phyloP scores from a whole-genome alignment of 1,140 invertebrate species.

The Ips typographus region DNA sequence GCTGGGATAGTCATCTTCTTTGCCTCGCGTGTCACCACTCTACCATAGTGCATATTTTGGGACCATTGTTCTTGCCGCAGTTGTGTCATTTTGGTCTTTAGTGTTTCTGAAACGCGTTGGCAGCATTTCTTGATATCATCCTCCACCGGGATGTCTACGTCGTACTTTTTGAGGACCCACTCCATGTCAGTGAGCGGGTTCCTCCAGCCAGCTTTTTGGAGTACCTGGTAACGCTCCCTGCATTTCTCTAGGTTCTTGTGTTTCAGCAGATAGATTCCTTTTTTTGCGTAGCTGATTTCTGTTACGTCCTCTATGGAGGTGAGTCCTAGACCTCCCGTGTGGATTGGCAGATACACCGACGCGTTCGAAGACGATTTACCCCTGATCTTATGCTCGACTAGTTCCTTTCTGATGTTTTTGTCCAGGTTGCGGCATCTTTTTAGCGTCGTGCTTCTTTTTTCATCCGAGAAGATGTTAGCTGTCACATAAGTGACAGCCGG shows the following conservation, averaged over 20 bases:
- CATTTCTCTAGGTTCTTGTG: too few relatives aligned
- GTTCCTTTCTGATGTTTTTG: not conserved
- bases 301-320: not conserved
- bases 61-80: conserved; percentile 23
- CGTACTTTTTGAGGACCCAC: conserved; percentile 15
- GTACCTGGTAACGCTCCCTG: too few relatives aligned
- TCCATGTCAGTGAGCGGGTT: conserved; percentile 28
- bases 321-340: conserved; percentile 32
- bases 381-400: conserved; percentile 34
- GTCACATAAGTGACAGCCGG: not conserved
- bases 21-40: conserved; percentile 1
- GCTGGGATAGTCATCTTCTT: conserved; percentile 20
- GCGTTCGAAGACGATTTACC: conserved; percentile 29
- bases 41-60: conserved; percentile 26
- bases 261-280: conserved; percentile 9
- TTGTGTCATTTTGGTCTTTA: not conserved
- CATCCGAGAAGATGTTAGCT: not conserved
- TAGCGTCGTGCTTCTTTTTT: conserved; percentile 1
- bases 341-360: conserved; percentile 25
- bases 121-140: conserved; percentile 6
- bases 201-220: not conserved
- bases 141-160: not conserved
- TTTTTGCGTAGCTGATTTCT: conserved; percentile 23
- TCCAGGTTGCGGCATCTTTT: conserved; percentile 33
- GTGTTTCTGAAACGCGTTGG: not conserved